These are phyloP conservation scores for Drosophila koepferae DNA, from an alignment of 2,888 invertebrate species.

Conservation along the genomic window DNA sequence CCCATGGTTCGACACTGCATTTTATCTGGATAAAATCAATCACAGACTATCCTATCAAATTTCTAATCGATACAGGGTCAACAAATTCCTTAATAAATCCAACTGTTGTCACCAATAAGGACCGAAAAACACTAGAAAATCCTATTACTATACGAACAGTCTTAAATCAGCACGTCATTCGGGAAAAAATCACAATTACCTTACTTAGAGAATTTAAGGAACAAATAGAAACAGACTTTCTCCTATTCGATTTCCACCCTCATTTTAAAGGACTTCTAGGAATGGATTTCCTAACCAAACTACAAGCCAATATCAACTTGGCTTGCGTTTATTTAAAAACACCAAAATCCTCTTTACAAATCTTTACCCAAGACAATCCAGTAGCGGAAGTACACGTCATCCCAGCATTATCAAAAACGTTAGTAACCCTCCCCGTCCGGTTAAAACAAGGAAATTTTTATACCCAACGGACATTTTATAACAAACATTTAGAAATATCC, in stretches of 20 bases:
- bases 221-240: neutral
- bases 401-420: neutral
- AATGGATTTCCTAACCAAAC: neutral
- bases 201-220: neutral
- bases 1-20: neutral
- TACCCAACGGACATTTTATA: too few species aligned
- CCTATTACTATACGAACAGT: neutral
- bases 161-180: neutral
- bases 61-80: constrained; percentile 1
- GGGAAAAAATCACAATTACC: constrained; percentile 1
- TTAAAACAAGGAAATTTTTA: too few species aligned
- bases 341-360: neutral
- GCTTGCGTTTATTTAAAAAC: neutral
- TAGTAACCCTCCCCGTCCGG: too few species aligned
- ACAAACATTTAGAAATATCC: neutral
- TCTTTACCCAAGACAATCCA: neutral
- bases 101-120: neutral
- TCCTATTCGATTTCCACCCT: neutral
- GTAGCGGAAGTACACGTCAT: constrained; percentile 1
- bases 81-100: constrained; percentile 1
- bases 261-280: neutral
- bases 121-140: neutral
- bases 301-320: neutral
- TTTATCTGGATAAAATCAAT: too few species aligned
- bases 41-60: neutral